Base-by-base conservation (phyloP, 2,113 vertebrate species). In the Gambusia holbrooki region DNA sequence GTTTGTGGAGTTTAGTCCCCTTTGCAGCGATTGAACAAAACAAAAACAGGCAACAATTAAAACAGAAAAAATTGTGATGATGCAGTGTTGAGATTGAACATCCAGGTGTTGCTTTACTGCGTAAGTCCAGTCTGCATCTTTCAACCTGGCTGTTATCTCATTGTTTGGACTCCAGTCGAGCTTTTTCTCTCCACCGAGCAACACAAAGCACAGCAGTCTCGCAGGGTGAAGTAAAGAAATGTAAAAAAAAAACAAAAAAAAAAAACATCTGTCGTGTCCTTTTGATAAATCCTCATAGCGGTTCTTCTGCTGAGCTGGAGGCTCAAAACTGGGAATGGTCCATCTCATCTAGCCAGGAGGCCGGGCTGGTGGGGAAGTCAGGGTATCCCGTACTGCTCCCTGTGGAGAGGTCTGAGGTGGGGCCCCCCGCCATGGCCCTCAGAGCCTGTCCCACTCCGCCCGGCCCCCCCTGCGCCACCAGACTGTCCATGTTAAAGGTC, bases 311-410 rank as follows among this genome's bases (percentile, higher is more conserved):
- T 30, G 9, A 13, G 48, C 42, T 74, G 33, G 12, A 77, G 45
- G 75, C 84, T 96, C 96, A 99, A 94, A 99, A 99, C 90, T 98
- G 97, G 86, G 98, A 96, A 89, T 98, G 97, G 95, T 98, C 98
- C 98, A 99, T 98, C 91, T 99, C 98, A 17, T 99, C 98, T 69
- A 99, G 95, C 98, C 98, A 99, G n/a, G 98, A 99, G 70, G 95
- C 97, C 0, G 97, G 98, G 89, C 98, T 99, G 73, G 97, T 98
- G 82, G 98, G 98, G 93, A 99, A 99, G 95, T 99, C 98, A 15
- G 98, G 98, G 89, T 99, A 99, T 85, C 98, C 97, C 30, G 98
- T 97, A 88, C 97, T 99, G 95, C 98, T 99, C 32, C 97, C 97
- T 11, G 98, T 99, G 70, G 98, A 99, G 77, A 99, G 97, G 93